Percentiles rank a stretch among this genome's conserved stretches.
Conservation (phyloP, 2,113 vertebrate genomes). For the Halichoerus grypus region DNA sequence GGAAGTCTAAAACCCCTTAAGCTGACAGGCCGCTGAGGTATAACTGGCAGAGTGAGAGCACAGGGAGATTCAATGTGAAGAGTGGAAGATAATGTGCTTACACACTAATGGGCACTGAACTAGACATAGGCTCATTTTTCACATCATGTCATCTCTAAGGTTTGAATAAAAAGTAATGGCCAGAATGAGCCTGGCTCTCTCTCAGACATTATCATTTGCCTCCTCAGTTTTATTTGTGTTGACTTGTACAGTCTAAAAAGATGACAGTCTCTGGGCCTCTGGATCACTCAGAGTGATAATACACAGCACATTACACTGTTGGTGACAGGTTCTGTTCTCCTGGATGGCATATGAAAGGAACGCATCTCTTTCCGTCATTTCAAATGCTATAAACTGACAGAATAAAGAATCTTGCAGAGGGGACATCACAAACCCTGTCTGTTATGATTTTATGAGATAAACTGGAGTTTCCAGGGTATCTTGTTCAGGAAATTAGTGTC, state of each 20-base stretch:
- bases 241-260: slow-evolving; percentile 97
- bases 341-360: slow-evolving; percentile 93
- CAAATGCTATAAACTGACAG: slow-evolving; percentile 98
- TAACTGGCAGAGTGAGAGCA: slow-evolving; percentile 91
- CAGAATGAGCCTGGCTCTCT: slow-evolving; percentile 96
- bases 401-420: slow-evolving; percentile 93
- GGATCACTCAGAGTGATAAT: slow-evolving; percentile 98
- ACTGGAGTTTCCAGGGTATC: slow-evolving; percentile 94
- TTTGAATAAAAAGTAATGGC: slow-evolving; percentile 98
- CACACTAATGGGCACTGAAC: slow-evolving; percentile 99
- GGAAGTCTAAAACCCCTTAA: slow-evolving; percentile 85
- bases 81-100: slow-evolving; percentile 98
- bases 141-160: slow-evolving; percentile 99
- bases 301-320: slow-evolving; percentile 92
- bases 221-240: slow-evolving; percentile 99
- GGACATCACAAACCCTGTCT: slow-evolving; percentile 98
- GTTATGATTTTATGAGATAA: slow-evolving; percentile 97
- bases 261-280: slow-evolving; percentile 95
- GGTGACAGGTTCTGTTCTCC: slow-evolving; percentile 97
- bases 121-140: slow-evolving; percentile 99
- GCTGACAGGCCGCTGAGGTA: slow-evolving; percentile 90
- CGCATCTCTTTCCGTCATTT: slow-evolving; percentile 95
- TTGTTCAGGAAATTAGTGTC: slow-evolving; percentile 98
- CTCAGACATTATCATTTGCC: slow-evolving; percentile 96
- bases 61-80: slow-evolving; percentile 94